Conservation (phyloP, 2,888 invertebrate species). For the Hesperia comma region DNA sequence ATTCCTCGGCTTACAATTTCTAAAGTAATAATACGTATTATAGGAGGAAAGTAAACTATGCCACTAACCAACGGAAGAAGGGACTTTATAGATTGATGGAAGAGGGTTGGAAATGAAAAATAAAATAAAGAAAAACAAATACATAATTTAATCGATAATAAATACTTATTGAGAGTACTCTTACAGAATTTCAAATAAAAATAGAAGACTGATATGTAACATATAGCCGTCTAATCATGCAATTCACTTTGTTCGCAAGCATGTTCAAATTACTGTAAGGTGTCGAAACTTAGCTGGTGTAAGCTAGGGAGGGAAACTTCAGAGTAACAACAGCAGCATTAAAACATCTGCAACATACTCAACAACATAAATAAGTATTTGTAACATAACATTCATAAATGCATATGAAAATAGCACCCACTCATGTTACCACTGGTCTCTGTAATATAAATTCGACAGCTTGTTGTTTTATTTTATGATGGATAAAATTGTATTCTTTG, state of each 20-base stretch:
- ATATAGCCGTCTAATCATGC: background rate
- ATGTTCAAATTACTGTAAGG: conserved; percentile 5
- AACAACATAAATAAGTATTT: conserved; percentile 3
- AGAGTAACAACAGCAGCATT: conserved; percentile 1
- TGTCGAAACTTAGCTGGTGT: background rate
- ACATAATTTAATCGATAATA: conserved; percentile 34
- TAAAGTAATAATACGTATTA: background rate
- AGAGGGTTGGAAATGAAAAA: conserved; percentile 24
- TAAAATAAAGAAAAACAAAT: conserved; percentile 34
- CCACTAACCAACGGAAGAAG: conserved; percentile 5
- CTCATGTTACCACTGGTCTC: background rate
- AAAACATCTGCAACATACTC: conserved; percentile 7
- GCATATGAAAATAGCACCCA: background rate
- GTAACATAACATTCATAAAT: background rate
- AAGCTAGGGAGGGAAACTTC: background rate
- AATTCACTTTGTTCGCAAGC: conserved; percentile 4
- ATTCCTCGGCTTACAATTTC: background rate
- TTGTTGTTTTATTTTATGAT: no score
- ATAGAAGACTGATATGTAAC: conserved; percentile 1
- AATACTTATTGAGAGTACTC: conserved; percentile 25
- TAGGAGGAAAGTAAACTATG: background rate
- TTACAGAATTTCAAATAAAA: conserved; percentile 26
- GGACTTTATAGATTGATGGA: conserved; percentile 14
- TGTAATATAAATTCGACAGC: background rate
- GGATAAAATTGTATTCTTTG: no score